Percentiles rank a stretch among this genome's conserved stretches.
These are phyloP conservation scores for Procambarus clarkii DNA, from an alignment of 1,140 invertebrate species.

Conservation along the genomic window DNA sequence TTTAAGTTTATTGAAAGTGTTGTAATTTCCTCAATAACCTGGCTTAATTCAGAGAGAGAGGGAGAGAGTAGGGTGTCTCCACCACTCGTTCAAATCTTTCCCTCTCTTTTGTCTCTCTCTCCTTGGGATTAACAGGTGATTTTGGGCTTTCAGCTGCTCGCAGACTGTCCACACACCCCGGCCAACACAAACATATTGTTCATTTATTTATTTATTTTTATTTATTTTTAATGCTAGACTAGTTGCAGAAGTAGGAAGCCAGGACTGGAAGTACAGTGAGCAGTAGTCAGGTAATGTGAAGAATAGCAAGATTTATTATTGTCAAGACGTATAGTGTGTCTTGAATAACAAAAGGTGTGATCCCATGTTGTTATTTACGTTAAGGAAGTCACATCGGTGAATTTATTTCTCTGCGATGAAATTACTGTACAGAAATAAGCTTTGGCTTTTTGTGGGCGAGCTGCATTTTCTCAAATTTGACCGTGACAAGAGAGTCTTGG, in stretches of 20 bases:
- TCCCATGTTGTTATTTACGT: too few relatives aligned
- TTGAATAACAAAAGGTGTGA: too few relatives aligned
- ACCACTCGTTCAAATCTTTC: slow-evolving; percentile 25
- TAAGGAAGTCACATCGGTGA: too few relatives aligned
- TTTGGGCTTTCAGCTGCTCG: slow-evolving; percentile 67
- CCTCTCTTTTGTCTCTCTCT: slow-evolving; percentile 59
- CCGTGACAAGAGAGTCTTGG: too few relatives aligned
- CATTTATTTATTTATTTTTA: not conserved
- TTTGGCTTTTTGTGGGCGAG: too few relatives aligned
- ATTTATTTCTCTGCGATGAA: too few relatives aligned
- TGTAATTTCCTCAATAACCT: slow-evolving; percentile 68
- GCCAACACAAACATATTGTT: slow-evolving; percentile 45
- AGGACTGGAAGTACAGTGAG: not conserved
- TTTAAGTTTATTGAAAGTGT: slow-evolving; percentile 15
- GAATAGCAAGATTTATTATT: too few relatives aligned
- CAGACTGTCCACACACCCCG: slow-evolving; percentile 57
- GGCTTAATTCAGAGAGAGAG: slow-evolving; percentile 66
- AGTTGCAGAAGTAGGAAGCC: not conserved
- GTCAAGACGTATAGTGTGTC: too few relatives aligned
- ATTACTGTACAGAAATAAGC: too few relatives aligned
- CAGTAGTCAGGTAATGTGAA: too few relatives aligned
- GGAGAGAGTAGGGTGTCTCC: slow-evolving; percentile 49
- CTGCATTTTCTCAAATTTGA: too few relatives aligned
- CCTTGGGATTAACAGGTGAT: slow-evolving; percentile 69
- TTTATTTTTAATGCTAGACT: too few relatives aligned